These are phyloP conservation scores for Ptychobarbus kaznakovi DNA, from an alignment of 2,797 vertebrate species.

Conservation along the genomic window DNA sequence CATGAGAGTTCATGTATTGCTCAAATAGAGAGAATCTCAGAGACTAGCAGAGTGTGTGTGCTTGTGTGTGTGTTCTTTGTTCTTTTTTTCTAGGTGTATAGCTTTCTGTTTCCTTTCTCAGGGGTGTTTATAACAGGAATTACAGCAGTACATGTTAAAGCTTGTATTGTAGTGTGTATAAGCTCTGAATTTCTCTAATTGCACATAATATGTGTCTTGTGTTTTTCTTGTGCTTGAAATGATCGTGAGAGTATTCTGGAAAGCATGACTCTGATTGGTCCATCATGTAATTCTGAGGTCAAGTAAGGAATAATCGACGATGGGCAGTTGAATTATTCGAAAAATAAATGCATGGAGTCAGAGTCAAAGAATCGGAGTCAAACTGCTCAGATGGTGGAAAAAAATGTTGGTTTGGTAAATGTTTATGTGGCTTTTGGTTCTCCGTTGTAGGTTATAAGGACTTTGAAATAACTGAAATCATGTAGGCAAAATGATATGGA, in stretches of 20 bases:
- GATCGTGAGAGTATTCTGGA: not conserved
- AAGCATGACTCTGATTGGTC: not conserved
- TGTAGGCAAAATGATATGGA: not conserved
- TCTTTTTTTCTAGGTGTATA: not conserved
- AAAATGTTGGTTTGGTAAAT: not conserved
- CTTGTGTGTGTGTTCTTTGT: conserved; percentile 12
- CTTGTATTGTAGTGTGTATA: not conserved
- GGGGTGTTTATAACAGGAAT: conserved; percentile 1
- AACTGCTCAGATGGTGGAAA: not conserved
- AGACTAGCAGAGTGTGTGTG: conserved; percentile 7
- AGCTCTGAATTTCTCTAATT: not conserved
- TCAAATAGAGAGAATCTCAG: conserved; percentile 38
- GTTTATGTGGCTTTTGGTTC: not conserved
- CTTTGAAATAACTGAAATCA: not conserved
- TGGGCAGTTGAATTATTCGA: not conserved
- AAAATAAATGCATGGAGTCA: not conserved
- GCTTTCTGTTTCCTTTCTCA: not conserved
- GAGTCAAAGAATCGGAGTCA: not conserved
- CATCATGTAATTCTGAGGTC: not conserved
- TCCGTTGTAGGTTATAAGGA: not conserved
- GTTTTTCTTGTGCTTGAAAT: not conserved
- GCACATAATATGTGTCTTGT: not conserved
- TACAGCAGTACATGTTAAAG: not conserved
- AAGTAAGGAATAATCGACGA: not conserved
- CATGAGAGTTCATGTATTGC: conserved; percentile 31